phyloP scores from a whole-genome alignment of 2,888 invertebrate species.

The Dolichomitus sp. region DNA sequence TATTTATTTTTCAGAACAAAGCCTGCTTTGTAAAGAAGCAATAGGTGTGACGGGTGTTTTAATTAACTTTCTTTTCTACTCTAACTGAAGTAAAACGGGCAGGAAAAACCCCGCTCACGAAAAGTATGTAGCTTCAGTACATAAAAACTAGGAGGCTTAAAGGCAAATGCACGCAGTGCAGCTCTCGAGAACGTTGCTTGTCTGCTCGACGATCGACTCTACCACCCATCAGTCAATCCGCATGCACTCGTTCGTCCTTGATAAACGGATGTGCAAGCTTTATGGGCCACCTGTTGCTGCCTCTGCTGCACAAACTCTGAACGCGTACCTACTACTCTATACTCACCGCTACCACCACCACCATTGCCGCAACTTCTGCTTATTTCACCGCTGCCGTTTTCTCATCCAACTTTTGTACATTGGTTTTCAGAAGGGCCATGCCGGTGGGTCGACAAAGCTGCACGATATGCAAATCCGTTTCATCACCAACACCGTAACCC shows the following conservation, averaged over 20 bases:
- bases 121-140: conserved; percentile 43
- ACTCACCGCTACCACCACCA: conserved; percentile 20
- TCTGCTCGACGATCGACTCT: conserved; percentile 77
- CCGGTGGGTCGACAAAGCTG: conserved; percentile 34
- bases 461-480: conserved; percentile 8
- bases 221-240: conserved; percentile 85
- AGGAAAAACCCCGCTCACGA: conserved; percentile 38
- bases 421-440: conserved; percentile 41
- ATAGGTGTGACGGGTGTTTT: conserved; percentile 16
- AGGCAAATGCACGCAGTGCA: conserved; percentile 52
- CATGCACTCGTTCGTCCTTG: conserved; percentile 86
- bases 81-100: conserved; percentile 27
- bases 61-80: conserved; percentile 10
- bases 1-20: neutral
- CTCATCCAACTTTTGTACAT: conserved; percentile 78
- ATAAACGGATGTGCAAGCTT: conserved; percentile 86
- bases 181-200: conserved; percentile 53
- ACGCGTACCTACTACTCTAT: conserved; percentile 51
- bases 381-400: conserved; percentile 37
- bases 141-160: conserved; percentile 63
- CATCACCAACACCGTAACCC: neutral
- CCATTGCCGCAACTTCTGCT: conserved; percentile 7
- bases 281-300: conserved; percentile 86
- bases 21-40: neutral
- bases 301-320: conserved; percentile 78